A percentile compares a stretch with the other conserved stretches of the same genome.
phyloP scores from a whole-genome alignment of 2,888 invertebrate species.

The Yponomeuta evonymella region DNA sequence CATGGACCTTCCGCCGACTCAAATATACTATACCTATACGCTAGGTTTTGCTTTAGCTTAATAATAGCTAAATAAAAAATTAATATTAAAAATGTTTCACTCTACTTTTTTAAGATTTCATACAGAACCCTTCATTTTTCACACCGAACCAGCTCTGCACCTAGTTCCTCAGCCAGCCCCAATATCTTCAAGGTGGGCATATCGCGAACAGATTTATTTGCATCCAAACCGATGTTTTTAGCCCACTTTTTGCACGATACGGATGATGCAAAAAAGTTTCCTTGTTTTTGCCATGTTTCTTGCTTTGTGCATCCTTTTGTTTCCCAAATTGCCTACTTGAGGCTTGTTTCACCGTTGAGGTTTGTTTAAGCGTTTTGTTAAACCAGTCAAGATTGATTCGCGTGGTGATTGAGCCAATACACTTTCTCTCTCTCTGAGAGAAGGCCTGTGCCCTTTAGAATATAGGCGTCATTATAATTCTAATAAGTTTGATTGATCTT shows the following conservation, averaged over 20 bases:
- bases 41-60: no score
- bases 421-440: no score
- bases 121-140: neutral
- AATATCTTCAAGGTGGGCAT: slow-evolving; percentile 11
- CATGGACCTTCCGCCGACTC: no score
- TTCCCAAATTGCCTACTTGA: slow-evolving; percentile 36
- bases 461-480: neutral
- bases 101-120: neutral
- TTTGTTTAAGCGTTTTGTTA: slow-evolving; percentile 19
- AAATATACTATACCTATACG: no score
- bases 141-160: neutral
- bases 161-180: neutral
- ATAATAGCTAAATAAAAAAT: no score
- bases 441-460: neutral
- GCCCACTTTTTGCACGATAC: slow-evolving; percentile 53
- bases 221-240: slow-evolving; percentile 58
- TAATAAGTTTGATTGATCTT: neutral
- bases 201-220: slow-evolving; percentile 20
- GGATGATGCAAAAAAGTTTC: slow-evolving; percentile 43
- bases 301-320: slow-evolving; percentile 38
- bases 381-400: neutral
- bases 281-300: slow-evolving; percentile 48
- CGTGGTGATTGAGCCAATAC: no score
- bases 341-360: slow-evolving; percentile 28
- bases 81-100: neutral